Percentiles rank a stretch among this genome's conserved stretches.
Conservation (phyloP, 35 echinoderm and acorn worm species). For the Ophioderma brevispina region DNA sequence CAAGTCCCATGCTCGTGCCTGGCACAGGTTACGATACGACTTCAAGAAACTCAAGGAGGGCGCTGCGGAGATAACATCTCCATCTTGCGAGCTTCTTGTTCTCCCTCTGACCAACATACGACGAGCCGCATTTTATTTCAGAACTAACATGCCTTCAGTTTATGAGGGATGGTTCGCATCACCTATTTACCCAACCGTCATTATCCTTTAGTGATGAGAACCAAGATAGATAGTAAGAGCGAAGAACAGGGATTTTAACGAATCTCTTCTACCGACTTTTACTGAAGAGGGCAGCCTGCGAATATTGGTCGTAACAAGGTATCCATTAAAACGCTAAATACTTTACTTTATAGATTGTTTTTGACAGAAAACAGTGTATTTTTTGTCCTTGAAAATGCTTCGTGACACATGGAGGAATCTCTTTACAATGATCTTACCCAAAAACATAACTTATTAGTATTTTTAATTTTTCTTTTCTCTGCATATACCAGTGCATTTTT, state of each 20-base stretch:
- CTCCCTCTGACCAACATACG: conserved; percentile 58
- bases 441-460: not conserved
- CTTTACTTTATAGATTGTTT: not conserved
- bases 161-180: conserved; percentile 87
- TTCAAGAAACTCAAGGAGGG: conserved; percentile 59
- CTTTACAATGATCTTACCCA: not conserved
- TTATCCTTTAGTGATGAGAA: conserved; percentile 90
- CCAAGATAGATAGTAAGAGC: conserved; percentile 72
- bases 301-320: conserved; percentile 63
- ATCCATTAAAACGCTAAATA: not conserved
- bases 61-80: conserved; percentile 82
- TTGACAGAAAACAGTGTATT: not conserved
- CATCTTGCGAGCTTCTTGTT: conserved; percentile 61
- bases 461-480: too few relatives aligned
- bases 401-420: not conserved
- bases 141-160: conserved; percentile 72
- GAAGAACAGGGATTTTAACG: conserved; percentile 41
- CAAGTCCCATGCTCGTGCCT: conserved; percentile 64
- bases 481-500: too few relatives aligned
- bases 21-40: conserved; percentile 43
- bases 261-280: conserved; percentile 76
- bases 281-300: conserved; percentile 74
- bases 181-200: conserved; percentile 82
- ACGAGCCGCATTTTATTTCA: conserved; percentile 39
- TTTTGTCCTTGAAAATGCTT: not conserved